These are phyloP conservation scores for Drosophila longiperda DNA, from an alignment of 2,888 invertebrate genomes.

Conservation along the genomic window DNA sequence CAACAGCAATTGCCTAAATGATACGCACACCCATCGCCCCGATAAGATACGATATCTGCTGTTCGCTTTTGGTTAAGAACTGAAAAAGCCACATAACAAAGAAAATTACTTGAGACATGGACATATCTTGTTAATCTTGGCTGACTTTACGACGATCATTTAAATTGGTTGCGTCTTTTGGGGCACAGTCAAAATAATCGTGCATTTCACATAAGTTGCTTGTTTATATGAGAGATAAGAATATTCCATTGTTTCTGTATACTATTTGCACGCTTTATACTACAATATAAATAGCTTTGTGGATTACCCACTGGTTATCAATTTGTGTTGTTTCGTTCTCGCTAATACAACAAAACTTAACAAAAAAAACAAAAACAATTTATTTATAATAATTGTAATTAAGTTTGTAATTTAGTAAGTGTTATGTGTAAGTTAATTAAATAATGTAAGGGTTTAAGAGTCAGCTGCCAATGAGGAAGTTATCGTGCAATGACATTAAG, in stretches of 20 bases:
- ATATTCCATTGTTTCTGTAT: conserved; percentile 9
- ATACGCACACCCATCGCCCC: conserved; percentile 20
- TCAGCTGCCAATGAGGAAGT: conserved; percentile 25
- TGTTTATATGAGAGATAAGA: conserved; percentile 23
- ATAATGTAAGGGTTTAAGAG: background rate
- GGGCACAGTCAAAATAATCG: conserved; percentile 17
- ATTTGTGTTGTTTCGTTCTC: background rate
- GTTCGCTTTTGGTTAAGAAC: background rate
- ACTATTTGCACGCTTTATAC: conserved; percentile 20
- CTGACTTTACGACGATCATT: conserved; percentile 18
- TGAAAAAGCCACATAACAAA: conserved; percentile 20
- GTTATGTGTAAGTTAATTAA: background rate
- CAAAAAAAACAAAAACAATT: background rate
- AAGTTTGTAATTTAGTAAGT: background rate
- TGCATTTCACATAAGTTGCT: conserved; percentile 2
- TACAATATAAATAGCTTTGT: conserved; percentile 34
- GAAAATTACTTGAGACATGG: conserved; percentile 12
- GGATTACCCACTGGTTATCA: conserved; percentile 20
- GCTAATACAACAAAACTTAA: background rate
- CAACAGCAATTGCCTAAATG: conserved; percentile 46
- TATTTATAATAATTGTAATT: background rate
- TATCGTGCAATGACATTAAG: background rate
- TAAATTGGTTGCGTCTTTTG: conserved; percentile 6
- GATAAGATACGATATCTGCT: conserved; percentile 55
- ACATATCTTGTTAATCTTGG: conserved; percentile 50